Evolutionary conservation across 2,888 invertebrate genomes (phyloP).

Genomic region (Stenchaetothrips biformis): DNA sequence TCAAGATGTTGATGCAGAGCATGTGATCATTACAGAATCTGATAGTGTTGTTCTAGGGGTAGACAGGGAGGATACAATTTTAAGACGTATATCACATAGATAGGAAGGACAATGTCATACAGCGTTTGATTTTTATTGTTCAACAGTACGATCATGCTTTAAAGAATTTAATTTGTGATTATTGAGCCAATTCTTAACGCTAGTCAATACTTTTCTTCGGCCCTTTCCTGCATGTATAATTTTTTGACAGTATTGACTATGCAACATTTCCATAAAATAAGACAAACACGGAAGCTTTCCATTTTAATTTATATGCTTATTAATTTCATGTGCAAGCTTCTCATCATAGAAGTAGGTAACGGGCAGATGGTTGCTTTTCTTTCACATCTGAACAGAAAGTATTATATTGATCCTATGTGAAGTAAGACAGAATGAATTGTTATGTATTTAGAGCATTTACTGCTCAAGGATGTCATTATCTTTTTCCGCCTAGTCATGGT

Average conservation of each 20-base stretch:
- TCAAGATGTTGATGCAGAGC: constrained; percentile 24
- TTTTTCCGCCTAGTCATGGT: background rate
- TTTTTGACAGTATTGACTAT: background rate
- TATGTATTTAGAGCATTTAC: background rate
- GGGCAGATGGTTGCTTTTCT: too few species aligned
- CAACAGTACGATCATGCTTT: background rate
- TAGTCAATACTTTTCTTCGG: too few species aligned
- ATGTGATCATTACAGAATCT: constrained; percentile 3
- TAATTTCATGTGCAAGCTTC: too few species aligned
- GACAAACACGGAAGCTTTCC: too few species aligned
- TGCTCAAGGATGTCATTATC: too few species aligned
- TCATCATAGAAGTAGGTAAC: too few species aligned
- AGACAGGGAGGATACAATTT: background rate
- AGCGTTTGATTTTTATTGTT: background rate
- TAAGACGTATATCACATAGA: background rate
- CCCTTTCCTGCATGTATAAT: too few species aligned
- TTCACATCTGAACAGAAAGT: too few species aligned
- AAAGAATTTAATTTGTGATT: background rate
- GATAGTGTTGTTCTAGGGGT: constrained; percentile 4
- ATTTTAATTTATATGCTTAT: too few species aligned
- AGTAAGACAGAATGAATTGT: background rate
- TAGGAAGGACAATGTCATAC: background rate
- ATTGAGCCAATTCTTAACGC: too few species aligned
- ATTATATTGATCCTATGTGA: background rate
- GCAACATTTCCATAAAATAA: too few species aligned